phyloP scores from a whole-genome alignment of 2,888 invertebrate genomes.

The Eretmocerus hayati region DNA sequence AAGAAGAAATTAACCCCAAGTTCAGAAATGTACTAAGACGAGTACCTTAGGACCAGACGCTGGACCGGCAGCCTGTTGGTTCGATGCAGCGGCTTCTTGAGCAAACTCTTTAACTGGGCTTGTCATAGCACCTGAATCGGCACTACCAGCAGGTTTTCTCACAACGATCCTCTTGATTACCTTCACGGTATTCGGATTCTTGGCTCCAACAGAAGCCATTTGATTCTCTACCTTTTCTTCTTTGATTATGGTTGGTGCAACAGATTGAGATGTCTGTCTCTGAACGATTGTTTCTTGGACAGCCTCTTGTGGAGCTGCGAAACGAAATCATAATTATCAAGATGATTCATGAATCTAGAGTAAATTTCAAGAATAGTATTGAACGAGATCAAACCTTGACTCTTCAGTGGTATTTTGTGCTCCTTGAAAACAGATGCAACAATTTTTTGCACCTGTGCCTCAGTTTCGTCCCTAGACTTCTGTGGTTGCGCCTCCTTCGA shows the following conservation, averaged over 20 bases:
- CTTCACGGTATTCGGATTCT: slow-evolving; percentile 38
- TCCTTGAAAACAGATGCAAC: slow-evolving; percentile 44
- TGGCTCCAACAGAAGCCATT: slow-evolving; percentile 25
- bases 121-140: slow-evolving; percentile 24
- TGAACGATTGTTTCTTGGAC: slow-evolving; percentile 7
- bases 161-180: slow-evolving; percentile 44
- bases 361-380: too few species aligned
- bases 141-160: slow-evolving; percentile 31
- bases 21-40: not conserved
- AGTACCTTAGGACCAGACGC: slow-evolving; percentile 16
- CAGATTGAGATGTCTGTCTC: not conserved
- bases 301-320: slow-evolving; percentile 3
- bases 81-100: slow-evolving; percentile 2
- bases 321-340: not conserved
- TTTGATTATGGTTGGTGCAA: slow-evolving; percentile 23
- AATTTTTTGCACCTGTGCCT: slow-evolving; percentile 44
- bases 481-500: slow-evolving; percentile 18
- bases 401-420: slow-evolving; percentile 41
- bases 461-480: slow-evolving; percentile 38
- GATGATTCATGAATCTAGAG: not conserved
- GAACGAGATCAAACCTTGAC: slow-evolving; percentile 19
- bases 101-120: slow-evolving; percentile 14
- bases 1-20: not conserved
- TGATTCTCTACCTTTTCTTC: slow-evolving; percentile 28
- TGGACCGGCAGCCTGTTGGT: slow-evolving; percentile 3